These are phyloP conservation scores for Helicoverpa armigera DNA, from an alignment of 1,140 invertebrate genomes.

Conservation along the genomic window DNA sequence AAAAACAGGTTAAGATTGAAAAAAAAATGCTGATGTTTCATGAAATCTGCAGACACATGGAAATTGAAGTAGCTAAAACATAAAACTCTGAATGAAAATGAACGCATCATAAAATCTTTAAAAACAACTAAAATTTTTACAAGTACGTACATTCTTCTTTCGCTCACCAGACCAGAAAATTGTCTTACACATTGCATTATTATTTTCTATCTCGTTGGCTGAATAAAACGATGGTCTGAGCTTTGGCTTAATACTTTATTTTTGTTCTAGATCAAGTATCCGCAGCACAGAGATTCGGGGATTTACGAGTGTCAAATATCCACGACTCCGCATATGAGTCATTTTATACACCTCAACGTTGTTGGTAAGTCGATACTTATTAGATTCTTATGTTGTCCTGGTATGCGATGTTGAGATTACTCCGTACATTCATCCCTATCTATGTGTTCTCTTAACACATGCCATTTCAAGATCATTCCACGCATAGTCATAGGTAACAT, in stretches of 20 bases:
- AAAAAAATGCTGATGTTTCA: too few relatives aligned
- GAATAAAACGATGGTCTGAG: constrained; percentile 42
- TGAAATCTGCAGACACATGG: too few relatives aligned
- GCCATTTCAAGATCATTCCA: too few relatives aligned
- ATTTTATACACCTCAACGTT: constrained; percentile 94
- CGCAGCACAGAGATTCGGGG: constrained; percentile 93
- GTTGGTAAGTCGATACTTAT: constrained; percentile 90
- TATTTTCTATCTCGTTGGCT: constrained; percentile 46
- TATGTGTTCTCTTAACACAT: too few relatives aligned
- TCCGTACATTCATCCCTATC: too few relatives aligned
- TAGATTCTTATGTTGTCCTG: background rate
- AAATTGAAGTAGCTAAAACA: background rate
- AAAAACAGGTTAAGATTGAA: too few relatives aligned
- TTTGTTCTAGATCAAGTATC: constrained; percentile 92
- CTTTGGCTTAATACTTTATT: constrained; percentile 11
- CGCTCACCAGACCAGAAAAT: constrained; percentile 59
- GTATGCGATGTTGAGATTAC: background rate
- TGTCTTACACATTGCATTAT: constrained; percentile 43
- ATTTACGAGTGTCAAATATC: constrained; percentile 97
- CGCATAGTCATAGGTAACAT: too few relatives aligned
- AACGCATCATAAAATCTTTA: background rate
- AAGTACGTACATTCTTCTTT: background rate
- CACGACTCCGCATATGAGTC: constrained; percentile 95
- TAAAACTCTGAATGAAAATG: background rate
- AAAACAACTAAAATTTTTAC: background rate